Conservation (phyloP, 2,797 vertebrate species). For the Lophius americanus region DNA sequence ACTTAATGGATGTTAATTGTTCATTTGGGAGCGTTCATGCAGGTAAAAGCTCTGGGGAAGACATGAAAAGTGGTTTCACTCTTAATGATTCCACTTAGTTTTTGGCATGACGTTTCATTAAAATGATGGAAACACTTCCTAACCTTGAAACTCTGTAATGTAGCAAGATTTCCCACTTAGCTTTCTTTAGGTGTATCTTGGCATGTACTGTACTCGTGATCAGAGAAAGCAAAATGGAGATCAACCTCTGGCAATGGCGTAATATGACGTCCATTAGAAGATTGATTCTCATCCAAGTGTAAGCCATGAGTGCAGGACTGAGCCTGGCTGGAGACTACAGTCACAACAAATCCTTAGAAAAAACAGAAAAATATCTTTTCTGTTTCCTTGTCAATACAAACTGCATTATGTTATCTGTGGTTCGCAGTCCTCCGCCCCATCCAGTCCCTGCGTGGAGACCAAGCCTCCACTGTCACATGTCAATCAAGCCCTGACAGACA, state of each 20-base stretch:
- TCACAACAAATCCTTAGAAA: conserved; percentile 29
- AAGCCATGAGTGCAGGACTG: conserved; percentile 26
- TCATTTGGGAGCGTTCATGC: conserved; percentile 23
- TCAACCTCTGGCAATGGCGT: conserved; percentile 62
- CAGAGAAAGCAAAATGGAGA: conserved; percentile 48
- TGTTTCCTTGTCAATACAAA: conserved; percentile 72
- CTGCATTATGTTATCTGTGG: conserved; percentile 61
- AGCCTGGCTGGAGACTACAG: conserved; percentile 17
- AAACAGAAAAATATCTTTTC: conserved; percentile 49
- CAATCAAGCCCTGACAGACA: conserved; percentile 73
- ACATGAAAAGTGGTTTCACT: conserved; percentile 31
- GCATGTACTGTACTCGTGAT: conserved; percentile 46
- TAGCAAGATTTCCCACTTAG: conserved; percentile 50
- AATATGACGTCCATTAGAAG: conserved; percentile 68
- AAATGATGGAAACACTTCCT: conserved; percentile 62
- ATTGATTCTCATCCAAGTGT: conserved; percentile 61
- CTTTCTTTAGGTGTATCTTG: conserved; percentile 66
- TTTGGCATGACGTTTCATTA: conserved; percentile 47
- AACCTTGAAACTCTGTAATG: conserved; percentile 58
- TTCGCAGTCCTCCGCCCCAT: conserved; percentile 22
- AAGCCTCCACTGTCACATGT: conserved; percentile 75
- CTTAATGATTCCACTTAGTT: conserved; percentile 46
- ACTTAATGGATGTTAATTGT: conserved; percentile 37
- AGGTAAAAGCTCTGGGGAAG: conserved; percentile 27
- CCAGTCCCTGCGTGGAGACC: conserved; percentile 43